Percentiles rank a stretch among this genome's conserved stretches.
These are phyloP conservation scores for Gopherus flavomarginatus DNA, from an alignment of 2,113 vertebrate species.

Conservation along the genomic window DNA sequence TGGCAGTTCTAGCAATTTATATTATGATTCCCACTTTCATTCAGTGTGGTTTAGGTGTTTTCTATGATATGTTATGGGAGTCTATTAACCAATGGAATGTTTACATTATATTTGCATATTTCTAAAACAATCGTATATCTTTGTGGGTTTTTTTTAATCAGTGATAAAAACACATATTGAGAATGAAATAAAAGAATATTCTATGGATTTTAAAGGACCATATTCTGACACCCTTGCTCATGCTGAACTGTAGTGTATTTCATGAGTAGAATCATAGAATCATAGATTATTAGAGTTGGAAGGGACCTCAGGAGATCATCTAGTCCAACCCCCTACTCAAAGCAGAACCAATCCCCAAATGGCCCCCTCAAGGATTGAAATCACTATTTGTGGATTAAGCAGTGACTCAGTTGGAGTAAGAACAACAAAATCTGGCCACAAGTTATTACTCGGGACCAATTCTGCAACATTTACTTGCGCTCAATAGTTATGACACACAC, in stretches of 20 bases:
- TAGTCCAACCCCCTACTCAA: too few species aligned
- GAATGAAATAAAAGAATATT: not conserved
- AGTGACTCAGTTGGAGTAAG: not conserved
- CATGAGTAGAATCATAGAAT: not conserved
- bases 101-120: not conserved
- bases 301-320: too few species aligned
- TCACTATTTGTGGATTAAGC: not conserved
- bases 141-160: not conserved
- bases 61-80: not conserved
- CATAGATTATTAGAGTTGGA: too few species aligned
- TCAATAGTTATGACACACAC: conserved; percentile 20
- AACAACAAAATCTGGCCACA: not conserved
- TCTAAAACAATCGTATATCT: not conserved
- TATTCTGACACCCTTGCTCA: not conserved
- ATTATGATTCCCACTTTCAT: not conserved
- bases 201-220: not conserved
- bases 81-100: not conserved
- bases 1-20: not conserved
- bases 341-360: too few species aligned
- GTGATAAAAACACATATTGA: not conserved
- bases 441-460: not conserved
- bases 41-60: not conserved
- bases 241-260: not conserved
- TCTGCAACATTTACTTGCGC: conserved; percentile 31
- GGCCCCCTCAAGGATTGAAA: too few species aligned